These are phyloP conservation scores for Bolinopsis microptera DNA, from an alignment of 37 sponge, comb jelly and placozoan genomes.

Conservation along the genomic window DNA sequence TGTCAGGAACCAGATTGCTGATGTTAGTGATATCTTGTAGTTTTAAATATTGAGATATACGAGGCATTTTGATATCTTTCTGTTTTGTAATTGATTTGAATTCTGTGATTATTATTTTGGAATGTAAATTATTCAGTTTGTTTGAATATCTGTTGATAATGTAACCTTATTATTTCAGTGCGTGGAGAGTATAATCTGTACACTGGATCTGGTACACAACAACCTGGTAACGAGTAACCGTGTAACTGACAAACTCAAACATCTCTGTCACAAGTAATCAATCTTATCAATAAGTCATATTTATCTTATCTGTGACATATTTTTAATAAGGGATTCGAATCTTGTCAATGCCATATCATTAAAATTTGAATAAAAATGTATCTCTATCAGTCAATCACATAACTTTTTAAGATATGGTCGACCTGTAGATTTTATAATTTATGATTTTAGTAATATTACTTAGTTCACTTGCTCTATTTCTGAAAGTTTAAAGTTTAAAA, in stretches of 20 bases:
- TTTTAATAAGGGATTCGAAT: no score
- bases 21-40: not conserved
- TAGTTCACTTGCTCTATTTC: no score
- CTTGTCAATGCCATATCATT: no score
- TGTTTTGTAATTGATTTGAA: not conserved
- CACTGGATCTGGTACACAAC: constrained; percentile 4
- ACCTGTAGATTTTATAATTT: no score
- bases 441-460: no score
- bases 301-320: no score
- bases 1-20: constrained; percentile 18
- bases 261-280: constrained; percentile 41
- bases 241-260: not conserved
- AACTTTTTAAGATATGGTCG: no score
- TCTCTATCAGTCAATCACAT: no score
- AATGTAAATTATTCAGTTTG: not conserved
- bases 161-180: not conserved
- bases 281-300: not conserved
- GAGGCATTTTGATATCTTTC: no score
- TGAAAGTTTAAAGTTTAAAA: no score
- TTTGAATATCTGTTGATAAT: not conserved
- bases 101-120: not conserved
- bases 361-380: no score
- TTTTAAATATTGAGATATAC: no score
- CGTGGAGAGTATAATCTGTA: constrained; percentile 15
- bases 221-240: constrained; percentile 23